These are phyloP conservation scores for Cottoperca gobio DNA, from an alignment of 2,797 vertebrate genomes.

Conservation along the genomic window DNA sequence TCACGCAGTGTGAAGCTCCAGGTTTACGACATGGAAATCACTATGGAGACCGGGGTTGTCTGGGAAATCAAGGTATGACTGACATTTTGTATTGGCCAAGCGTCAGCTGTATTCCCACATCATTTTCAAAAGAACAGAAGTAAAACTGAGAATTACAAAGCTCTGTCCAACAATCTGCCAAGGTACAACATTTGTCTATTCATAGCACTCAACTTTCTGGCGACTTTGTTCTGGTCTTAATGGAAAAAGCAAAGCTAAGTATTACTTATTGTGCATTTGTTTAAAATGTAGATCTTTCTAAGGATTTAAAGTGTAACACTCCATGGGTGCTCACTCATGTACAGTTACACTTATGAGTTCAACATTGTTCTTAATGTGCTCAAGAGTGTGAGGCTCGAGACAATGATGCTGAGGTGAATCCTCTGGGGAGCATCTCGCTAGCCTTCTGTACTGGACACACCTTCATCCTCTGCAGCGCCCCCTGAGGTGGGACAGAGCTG, in stretches of 20 bases:
- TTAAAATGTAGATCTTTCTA: neutral
- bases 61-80: conserved; percentile 40
- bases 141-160: neutral
- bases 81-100: neutral
- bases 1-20: conserved; percentile 18
- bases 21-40: conserved; percentile 21
- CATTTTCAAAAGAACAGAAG: neutral
- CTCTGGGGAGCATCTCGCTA: neutral
- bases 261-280: neutral
- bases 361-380: no score
- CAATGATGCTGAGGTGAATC: neutral
- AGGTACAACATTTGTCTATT: neutral
- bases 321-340: no score
- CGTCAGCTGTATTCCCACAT: neutral
- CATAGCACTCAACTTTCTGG: neutral
- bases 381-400: neutral
- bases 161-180: neutral
- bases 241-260: neutral
- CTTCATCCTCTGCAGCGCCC: neutral
- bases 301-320: no score
- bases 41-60: conserved; percentile 16
- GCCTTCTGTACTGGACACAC: neutral
- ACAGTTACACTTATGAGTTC: no score
- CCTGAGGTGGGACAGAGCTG: neutral
- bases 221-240: neutral